A percentile compares a stretch with the other conserved stretches of the same genome.
These are phyloP conservation scores for Pygocentrus nattereri DNA, from an alignment of 2,797 vertebrate genomes.

Conservation along the genomic window DNA sequence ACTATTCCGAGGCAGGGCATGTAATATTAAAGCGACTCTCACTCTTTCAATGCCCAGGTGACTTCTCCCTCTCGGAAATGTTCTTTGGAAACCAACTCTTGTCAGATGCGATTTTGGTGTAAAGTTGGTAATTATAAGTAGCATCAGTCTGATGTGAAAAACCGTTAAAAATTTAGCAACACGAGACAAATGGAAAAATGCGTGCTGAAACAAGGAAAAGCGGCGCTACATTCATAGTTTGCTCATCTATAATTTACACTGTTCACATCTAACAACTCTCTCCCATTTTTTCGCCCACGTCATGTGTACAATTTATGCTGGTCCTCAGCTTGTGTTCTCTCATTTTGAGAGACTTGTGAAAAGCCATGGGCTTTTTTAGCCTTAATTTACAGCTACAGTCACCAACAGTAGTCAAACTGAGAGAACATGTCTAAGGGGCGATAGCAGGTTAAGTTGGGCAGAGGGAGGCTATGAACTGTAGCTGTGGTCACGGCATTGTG, in stretches of 20 bases:
- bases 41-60: constrained; percentile 86
- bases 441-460: not conserved
- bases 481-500: not conserved
- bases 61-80: constrained; percentile 90
- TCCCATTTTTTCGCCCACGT: constrained; percentile 48
- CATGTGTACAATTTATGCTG: constrained; percentile 44
- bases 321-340: constrained; percentile 31
- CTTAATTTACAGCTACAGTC: constrained; percentile 57
- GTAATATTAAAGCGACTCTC: constrained; percentile 94
- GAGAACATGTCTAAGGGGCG: not conserved
- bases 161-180: constrained; percentile 96
- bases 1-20: constrained; percentile 88
- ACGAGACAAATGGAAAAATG: constrained; percentile 93
- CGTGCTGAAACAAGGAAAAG: constrained; percentile 91
- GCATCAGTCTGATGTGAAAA: constrained; percentile 95
- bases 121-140: constrained; percentile 97
- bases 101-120: constrained; percentile 97
- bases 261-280: constrained; percentile 77
- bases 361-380: constrained; percentile 44
- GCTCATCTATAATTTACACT: constrained; percentile 95
- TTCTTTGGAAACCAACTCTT: constrained; percentile 85
- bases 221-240: constrained; percentile 88
- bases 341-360: constrained; percentile 58
- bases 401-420: constrained; percentile 56
- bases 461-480: not conserved